Conservation (phyloP, 2,797 vertebrate species). For the Malacoctenus gilli region DNA sequence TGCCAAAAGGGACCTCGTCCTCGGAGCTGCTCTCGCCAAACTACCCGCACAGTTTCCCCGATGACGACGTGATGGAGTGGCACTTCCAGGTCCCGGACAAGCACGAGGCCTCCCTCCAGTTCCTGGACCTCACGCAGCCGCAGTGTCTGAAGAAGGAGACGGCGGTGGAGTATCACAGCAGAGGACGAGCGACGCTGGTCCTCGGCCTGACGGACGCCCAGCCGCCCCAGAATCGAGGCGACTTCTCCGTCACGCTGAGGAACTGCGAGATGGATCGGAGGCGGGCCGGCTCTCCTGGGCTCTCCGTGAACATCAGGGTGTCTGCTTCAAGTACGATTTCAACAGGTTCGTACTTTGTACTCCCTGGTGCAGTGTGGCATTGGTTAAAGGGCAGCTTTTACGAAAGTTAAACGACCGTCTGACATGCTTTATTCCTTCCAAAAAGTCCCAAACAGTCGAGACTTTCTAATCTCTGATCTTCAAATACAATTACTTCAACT, state of each 20-base stretch:
- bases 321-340: constrained; percentile 37
- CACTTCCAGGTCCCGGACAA: constrained; percentile 80
- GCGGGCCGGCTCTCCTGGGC: constrained; percentile 35
- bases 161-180: constrained; percentile 80
- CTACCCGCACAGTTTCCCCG: constrained; percentile 86
- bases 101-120: constrained; percentile 75
- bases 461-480: not conserved
- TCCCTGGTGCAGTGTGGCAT: too few relatives aligned
- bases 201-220: constrained; percentile 47
- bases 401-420: not conserved
- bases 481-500: not conserved
- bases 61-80: constrained; percentile 88
- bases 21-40: constrained; percentile 87
- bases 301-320: constrained; percentile 65
- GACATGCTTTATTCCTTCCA: not conserved
- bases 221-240: constrained; percentile 35
- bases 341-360: constrained; percentile 66
- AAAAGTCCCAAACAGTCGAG: not conserved
- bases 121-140: constrained; percentile 79
- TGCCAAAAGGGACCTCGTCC: constrained; percentile 74
- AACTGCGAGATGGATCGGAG: constrained; percentile 75
- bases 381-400: too few relatives aligned
- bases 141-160: constrained; percentile 83
- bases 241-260: constrained; percentile 71
- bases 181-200: not conserved